A percentile compares a stretch with the other conserved stretches of the same genome.
These are phyloP conservation scores for Pantala flavescens DNA, from an alignment of 1,140 invertebrate genomes.

Conservation along the genomic window DNA sequence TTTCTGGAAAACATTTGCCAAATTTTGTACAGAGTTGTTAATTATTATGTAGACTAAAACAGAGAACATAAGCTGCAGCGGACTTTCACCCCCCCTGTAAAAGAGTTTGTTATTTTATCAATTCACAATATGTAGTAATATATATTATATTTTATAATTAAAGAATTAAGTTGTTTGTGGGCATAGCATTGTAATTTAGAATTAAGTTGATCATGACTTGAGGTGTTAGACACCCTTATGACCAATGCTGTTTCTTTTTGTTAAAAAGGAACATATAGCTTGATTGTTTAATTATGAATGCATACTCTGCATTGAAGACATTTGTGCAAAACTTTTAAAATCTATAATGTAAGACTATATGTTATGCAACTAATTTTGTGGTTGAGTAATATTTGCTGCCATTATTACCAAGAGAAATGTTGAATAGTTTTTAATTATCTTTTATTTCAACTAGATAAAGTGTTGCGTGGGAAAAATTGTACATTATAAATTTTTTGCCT, in stretches of 20 bases:
- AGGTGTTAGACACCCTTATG: background rate
- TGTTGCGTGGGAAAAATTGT: conserved; percentile 5
- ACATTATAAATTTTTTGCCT: background rate
- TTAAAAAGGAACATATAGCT: background rate
- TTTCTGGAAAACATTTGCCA: background rate
- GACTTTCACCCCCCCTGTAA: background rate
- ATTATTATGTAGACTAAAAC: background rate
- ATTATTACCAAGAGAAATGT: conserved; percentile 10
- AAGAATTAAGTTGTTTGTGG: background rate
- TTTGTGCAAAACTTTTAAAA: background rate
- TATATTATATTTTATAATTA: background rate
- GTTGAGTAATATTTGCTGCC: background rate
- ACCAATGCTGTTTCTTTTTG: background rate
- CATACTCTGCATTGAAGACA: background rate
- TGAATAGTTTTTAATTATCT: background rate
- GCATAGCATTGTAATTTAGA: background rate
- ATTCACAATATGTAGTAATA: background rate
- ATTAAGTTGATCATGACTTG: background rate
- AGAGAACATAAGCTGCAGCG: background rate
- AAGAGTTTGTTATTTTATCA: conserved; percentile 6
- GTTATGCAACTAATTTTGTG: background rate
- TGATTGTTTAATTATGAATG: conserved; percentile 3
- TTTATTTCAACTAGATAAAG: background rate
- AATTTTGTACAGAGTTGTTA: conserved; percentile 10
- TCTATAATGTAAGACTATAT: background rate